phyloP scores from a whole-genome alignment of 2,888 invertebrate genomes.

The Aphodius sticticus region DNA sequence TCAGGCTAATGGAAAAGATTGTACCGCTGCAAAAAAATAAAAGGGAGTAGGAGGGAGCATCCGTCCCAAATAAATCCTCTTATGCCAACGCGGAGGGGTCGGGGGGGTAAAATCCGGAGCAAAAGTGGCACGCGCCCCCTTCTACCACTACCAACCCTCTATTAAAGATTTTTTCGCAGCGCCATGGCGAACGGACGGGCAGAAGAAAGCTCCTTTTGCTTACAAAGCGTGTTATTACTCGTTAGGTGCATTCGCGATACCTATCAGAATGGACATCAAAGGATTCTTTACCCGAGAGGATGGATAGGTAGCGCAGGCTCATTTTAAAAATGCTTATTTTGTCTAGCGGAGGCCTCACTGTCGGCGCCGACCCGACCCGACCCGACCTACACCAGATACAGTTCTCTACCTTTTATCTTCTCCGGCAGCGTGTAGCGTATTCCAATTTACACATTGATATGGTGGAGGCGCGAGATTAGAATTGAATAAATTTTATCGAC shows the following conservation, averaged over 20 bases:
- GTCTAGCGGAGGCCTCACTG: conserved; percentile 27
- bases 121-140: conserved; percentile 21
- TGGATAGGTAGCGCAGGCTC: conserved; percentile 30
- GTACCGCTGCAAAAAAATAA: conserved; percentile 1
- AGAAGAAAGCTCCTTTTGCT: conserved; percentile 37
- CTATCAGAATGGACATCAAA: conserved; percentile 46
- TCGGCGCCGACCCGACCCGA: not conserved
- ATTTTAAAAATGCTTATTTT: conserved; percentile 40
- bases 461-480: conserved; percentile 13
- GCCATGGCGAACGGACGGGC: not conserved
- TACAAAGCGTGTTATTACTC: conserved; percentile 47
- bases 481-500: conserved; percentile 19
- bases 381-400: not conserved
- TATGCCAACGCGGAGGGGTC: conserved; percentile 7
- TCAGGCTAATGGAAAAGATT: conserved; percentile 20
- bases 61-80: conserved; percentile 24
- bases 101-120: not conserved
- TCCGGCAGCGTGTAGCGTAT: conserved; percentile 14
- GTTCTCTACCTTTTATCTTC: conserved; percentile 21
- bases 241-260: conserved; percentile 48
- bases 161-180: conserved; percentile 6
- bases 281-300: conserved; percentile 26
- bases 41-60: not conserved
- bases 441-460: conserved; percentile 27
- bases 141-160: conserved; percentile 14